Conservation (phyloP, 23 tunicate species). For the Styela clava region DNA sequence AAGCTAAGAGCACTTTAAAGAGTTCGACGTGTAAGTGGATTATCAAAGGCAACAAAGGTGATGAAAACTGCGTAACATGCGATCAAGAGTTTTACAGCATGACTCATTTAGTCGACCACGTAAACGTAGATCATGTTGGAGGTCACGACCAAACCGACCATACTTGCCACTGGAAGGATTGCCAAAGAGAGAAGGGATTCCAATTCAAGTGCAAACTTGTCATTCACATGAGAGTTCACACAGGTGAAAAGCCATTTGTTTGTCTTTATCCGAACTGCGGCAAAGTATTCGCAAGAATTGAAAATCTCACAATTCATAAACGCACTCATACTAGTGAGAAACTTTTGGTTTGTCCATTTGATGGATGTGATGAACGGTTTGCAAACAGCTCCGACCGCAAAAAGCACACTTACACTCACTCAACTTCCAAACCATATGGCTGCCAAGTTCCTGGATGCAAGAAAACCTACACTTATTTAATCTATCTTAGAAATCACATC, state of each 20-base stretch:
- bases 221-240: constrained; percentile 65
- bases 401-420: constrained; percentile 70
- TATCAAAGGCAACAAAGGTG: constrained; percentile 11
- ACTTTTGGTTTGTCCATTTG: constrained; percentile 57
- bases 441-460: constrained; percentile 40
- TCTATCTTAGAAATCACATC: constrained; percentile 65
- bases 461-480: constrained; percentile 63
- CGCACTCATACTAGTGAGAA: constrained; percentile 66
- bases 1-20: constrained; percentile 3
- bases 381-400: constrained; percentile 80
- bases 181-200: constrained; percentile 45
- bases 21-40: constrained; percentile 54
- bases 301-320: constrained; percentile 66
- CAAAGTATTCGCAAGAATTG: constrained; percentile 59
- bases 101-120: constrained; percentile 54
- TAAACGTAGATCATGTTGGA: constrained; percentile 54
- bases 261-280: constrained; percentile 29
- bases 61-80: constrained; percentile 35
- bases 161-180: constrained; percentile 69
- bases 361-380: constrained; percentile 65
- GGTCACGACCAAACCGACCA: constrained; percentile 67
- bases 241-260: constrained; percentile 21
- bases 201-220: constrained; percentile 83
- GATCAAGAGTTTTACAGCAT: constrained; percentile 37
- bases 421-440: constrained; percentile 42